Evolutionary conservation across 2,113 vertebrate species (phyloP), one percentile per base, ranked within the genome.

Genomic region (Triplophysa dalaica): DNA sequence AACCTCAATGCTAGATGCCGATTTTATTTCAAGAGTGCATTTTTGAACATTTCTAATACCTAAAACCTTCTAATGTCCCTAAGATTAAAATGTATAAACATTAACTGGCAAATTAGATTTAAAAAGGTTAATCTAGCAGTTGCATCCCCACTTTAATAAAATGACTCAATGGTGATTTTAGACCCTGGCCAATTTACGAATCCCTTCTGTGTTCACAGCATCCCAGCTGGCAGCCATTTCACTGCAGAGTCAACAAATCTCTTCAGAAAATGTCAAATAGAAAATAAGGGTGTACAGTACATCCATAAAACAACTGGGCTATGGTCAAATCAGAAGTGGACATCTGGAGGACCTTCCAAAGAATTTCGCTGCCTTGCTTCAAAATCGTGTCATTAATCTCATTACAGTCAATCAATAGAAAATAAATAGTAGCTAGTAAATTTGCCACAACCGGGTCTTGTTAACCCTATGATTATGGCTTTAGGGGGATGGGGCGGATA

Each of bases 201-300:
- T n/a, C n/a, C n/a, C n/a, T n/a, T n/a, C n/a, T 76, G 38, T 50
- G 74, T 29, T 64, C 74, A 64, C 61, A 64, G 41, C 24, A 62
- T 63, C 70, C 74, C 24, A 64, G 38, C 74, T 76, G 43, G 60
- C 61, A 52, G 56, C 6, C 38, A 45, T 62, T 45, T 62, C 8
- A 75, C 21, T 75, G 70, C 16, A 19, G 21, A 26, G 43, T 76
- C 41, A 76, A 76, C 12, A 65, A 65, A 76, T 11, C 43, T 33
- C 60, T 22, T 29, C 19, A 52, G 58, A 26, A 63, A 76, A 64
- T 76, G 74, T 24, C 60, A 52, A 76, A 65, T 50, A 63, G 62
- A 19, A 76, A 76, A 76, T 29, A 50, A 48, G 2, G 24, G 22
- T 50, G 38, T 76, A 76, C 12, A 50, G 6, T 6, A 33, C 33